These are phyloP conservation scores for Artemia sinica DNA, from an alignment of 2,888 invertebrate species.

Conservation along the genomic window DNA sequence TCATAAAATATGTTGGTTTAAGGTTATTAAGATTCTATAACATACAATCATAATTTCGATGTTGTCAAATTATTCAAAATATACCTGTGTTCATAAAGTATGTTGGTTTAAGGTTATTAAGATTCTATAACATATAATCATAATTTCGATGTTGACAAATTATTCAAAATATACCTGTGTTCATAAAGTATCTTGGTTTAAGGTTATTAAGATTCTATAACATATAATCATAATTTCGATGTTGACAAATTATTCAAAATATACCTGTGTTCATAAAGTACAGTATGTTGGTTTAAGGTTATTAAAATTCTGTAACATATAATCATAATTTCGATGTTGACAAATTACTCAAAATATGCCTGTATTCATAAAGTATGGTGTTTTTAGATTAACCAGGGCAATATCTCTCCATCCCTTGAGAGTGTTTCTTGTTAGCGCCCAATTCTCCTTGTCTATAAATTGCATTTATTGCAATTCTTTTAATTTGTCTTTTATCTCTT, in stretches of 20 bases:
- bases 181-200: too few relatives aligned
- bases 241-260: too few relatives aligned
- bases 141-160: not conserved
- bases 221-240: too few relatives aligned
- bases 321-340: too few relatives aligned
- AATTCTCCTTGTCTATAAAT: constrained; percentile 8
- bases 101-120: not conserved
- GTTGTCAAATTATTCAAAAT: not conserved
- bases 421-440: not conserved
- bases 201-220: too few relatives aligned
- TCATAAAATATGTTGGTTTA: not conserved
- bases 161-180: too few relatives aligned
- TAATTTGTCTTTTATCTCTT: not conserved
- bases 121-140: not conserved
- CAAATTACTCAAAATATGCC: not conserved
- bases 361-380: not conserved
- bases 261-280: too few relatives aligned
- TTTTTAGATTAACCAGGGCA: not conserved
- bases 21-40: not conserved
- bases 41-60: not conserved
- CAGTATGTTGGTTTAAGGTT: too few relatives aligned
- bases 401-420: not conserved
- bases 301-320: too few relatives aligned
- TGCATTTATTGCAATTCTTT: not conserved
- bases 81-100: not conserved